Base-by-base conservation (phyloP, 1,140 invertebrate genomes). In the Druon quercuslanigerum region DNA sequence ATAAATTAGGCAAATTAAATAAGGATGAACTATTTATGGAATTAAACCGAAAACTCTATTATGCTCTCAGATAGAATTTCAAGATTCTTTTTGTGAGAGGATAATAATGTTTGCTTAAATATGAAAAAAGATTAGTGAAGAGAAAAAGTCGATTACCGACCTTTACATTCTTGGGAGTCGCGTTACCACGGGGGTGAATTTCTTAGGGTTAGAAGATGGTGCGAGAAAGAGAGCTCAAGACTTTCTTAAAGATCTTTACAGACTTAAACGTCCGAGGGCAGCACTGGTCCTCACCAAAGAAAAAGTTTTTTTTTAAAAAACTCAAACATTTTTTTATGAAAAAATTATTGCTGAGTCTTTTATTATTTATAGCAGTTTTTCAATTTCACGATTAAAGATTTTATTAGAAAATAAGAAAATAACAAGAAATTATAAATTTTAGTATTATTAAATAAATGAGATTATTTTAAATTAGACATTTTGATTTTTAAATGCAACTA, bases 211-310 rank as follows among this genome's bases (percentile, higher is more conserved):
- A 76, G 84, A 89, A 85, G 86, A 86, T 84, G 83, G 85, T 84
- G 87, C 80, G 74, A 85, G 85, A 89, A 90, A 87, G 85, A 81
- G 74, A 85, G 82, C 82, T 80, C 82, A 85, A 83, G 79, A 86
- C 72, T 90, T 88, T 91, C 90, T 91, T 91, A 91, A 91, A 91
- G 87, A 85, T 88, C 89, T 88, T 88, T 88, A 60, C 79, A 40
- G 70, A 78, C 81, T 88, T 86, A 71, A 77, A 86, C 90, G 88
- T 81, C 82, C 77, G 90, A 91, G 89, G 90, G 90, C 90, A 88
- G 85, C 89, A 91, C 90, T 72, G 20, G 89, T 90, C 80, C 80
- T 82, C 72, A 80, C 80, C 81, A 84, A 83, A 84, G 81, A 82
- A 82, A 81, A 80, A 76, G 17, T 17, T 33, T n/a, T n/a, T 71